Percentiles rank a stretch among this genome's conserved stretches.
These are phyloP conservation scores for Brenthis ino DNA, from an alignment of 2,888 invertebrate genomes.

Conservation along the genomic window DNA sequence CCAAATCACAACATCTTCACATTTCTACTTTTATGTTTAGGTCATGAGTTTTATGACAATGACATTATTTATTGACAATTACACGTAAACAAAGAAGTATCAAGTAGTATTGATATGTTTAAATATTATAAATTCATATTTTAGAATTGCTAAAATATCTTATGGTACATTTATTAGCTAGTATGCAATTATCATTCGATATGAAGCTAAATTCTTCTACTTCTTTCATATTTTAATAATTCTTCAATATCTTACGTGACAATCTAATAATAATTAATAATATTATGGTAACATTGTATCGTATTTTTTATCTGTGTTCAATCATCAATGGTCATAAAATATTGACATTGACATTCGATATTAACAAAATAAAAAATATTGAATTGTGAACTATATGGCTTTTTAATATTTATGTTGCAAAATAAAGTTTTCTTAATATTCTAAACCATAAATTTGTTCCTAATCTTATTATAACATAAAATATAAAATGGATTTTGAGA, in stretches of 20 bases:
- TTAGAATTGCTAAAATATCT: background rate
- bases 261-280: too few relatives aligned
- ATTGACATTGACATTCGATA: too few relatives aligned
- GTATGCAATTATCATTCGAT: too few relatives aligned
- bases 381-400: too few relatives aligned
- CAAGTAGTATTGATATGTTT: background rate
- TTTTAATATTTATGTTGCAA: background rate
- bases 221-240: too few relatives aligned
- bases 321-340: too few relatives aligned
- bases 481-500: slow-evolving; percentile 88
- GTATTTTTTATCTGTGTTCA: too few relatives aligned
- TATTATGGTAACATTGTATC: too few relatives aligned
- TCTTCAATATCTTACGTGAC: too few relatives aligned
- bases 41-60: slow-evolving; percentile 9
- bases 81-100: slow-evolving; percentile 33
- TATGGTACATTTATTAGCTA: background rate
- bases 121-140: background rate
- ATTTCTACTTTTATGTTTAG: background rate
- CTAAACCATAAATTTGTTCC: background rate
- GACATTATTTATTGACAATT: slow-evolving; percentile 29
- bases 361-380: too few relatives aligned
- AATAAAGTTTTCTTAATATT: background rate
- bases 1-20: slow-evolving; percentile 34
- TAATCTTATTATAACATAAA: background rate
- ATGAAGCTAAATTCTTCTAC: too few relatives aligned